Percentiles rank a stretch among this genome's conserved stretches.
Conservation (phyloP, 2,113 vertebrate species). For the Dipodomys stephensi region DNA sequence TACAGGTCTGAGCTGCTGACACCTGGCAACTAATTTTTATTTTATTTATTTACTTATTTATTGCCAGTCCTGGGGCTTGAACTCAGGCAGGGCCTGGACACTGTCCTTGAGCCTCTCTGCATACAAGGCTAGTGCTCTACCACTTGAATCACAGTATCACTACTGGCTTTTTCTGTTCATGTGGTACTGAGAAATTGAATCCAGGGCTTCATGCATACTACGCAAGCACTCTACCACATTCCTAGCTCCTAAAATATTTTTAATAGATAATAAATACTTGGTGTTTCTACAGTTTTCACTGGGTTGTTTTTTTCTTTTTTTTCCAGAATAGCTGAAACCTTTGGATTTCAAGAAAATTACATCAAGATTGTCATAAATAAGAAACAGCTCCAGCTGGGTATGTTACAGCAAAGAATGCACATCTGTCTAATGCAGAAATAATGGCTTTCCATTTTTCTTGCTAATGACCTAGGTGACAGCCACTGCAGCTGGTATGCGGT, state of each 20-base stretch:
- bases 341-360: slow-evolving; percentile 87
- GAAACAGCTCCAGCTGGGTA: slow-evolving; percentile 90
- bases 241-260: neutral
- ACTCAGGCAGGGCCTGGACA: too few species aligned
- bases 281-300: neutral
- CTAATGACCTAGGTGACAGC: neutral
- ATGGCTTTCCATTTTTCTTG: neutral
- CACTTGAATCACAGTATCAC: too few species aligned
- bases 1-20: too few species aligned
- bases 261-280: neutral
- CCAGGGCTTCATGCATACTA: too few species aligned
- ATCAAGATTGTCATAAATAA: slow-evolving; percentile 91
- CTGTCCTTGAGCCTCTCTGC: too few species aligned
- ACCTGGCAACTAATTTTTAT: too few species aligned
- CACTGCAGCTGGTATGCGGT: neutral
- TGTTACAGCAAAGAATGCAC: slow-evolving; percentile 53
- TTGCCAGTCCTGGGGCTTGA: too few species aligned
- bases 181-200: too few species aligned
- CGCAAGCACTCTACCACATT: too few species aligned
- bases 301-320: slow-evolving; percentile 62
- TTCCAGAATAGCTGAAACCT: slow-evolving; percentile 88
- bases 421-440: neutral
- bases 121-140: too few species aligned
- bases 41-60: too few species aligned
- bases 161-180: too few species aligned